phyloP scores from a whole-genome alignment of 2,888 invertebrate genomes.

The Gonocerus acuteangulatus region DNA sequence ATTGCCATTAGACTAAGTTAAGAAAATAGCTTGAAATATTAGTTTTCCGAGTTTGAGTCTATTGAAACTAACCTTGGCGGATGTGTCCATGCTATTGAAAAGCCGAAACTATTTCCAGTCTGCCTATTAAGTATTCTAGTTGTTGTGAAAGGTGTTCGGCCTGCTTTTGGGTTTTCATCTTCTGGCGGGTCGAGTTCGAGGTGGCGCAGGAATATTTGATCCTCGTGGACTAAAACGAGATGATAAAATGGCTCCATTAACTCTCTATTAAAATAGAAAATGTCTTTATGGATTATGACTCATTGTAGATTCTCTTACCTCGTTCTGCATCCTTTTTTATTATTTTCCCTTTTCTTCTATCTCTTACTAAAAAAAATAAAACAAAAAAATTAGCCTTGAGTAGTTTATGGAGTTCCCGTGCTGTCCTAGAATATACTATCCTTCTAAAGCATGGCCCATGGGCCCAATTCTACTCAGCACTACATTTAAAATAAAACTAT shows the following conservation, averaged over 20 bases:
- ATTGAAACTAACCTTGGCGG: conserved; percentile 63
- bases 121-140: conserved; percentile 54
- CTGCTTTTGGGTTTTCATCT: conserved; percentile 48
- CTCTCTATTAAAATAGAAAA: background rate
- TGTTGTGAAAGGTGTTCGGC: conserved; percentile 75
- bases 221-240: conserved; percentile 40
- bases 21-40: too few species aligned
- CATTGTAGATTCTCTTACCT: conserved; percentile 27
- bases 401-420: too few species aligned
- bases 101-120: conserved; percentile 62
- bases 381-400: background rate
- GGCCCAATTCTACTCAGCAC: too few species aligned
- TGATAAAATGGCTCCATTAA: too few species aligned
- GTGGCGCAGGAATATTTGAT: conserved; percentile 52
- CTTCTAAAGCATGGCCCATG: too few species aligned
- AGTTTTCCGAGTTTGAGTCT: too few species aligned
- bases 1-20: too few species aligned
- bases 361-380: conserved; percentile 42
- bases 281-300: too few species aligned
- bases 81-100: conserved; percentile 82
- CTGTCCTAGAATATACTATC: too few species aligned
- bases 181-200: conserved; percentile 67
- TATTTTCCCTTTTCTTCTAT: conserved; percentile 43
- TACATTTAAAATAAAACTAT: too few species aligned
- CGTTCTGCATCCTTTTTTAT: conserved; percentile 40